Evolutionary conservation across 2,888 invertebrate genomes (phyloP).

Genomic region (Blomia tropicalis): DNA sequence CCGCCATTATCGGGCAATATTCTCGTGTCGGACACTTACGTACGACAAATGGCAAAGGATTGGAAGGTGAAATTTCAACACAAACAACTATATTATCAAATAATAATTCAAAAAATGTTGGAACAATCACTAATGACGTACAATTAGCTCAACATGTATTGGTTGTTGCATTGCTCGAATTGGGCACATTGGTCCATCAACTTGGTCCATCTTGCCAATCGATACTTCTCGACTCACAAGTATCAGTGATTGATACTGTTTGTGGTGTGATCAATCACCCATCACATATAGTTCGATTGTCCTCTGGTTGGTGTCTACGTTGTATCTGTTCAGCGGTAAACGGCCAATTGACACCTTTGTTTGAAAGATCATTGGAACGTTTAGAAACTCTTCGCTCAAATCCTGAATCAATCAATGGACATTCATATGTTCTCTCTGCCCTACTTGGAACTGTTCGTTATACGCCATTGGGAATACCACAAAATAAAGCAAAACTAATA

Average conservation of each 20-base stretch:
- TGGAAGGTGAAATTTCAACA: not conserved
- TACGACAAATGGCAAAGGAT: slow-evolving; percentile 14
- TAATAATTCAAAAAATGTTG: not conserved
- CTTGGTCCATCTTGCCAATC: slow-evolving; percentile 88
- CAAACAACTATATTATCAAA: not conserved
- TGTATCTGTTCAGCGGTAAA: slow-evolving; percentile 85
- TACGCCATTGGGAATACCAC: slow-evolving; percentile 83
- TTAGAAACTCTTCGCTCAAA: slow-evolving; percentile 76
- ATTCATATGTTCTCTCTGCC: slow-evolving; percentile 81
- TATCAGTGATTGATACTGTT: slow-evolving; percentile 60
- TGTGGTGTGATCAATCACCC: slow-evolving; percentile 78
- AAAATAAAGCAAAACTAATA: slow-evolving; percentile 83
- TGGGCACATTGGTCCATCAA: slow-evolving; percentile 70
- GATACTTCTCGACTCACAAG: slow-evolving; percentile 67
- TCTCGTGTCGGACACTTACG: slow-evolving; percentile 20
- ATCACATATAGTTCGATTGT: slow-evolving; percentile 74
- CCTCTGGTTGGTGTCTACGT: slow-evolving; percentile 84
- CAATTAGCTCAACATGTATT: slow-evolving; percentile 73
- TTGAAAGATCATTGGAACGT: slow-evolving; percentile 72
- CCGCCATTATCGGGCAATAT: slow-evolving; percentile 51
- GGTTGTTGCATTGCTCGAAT: slow-evolving; percentile 83
- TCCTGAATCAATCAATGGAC: slow-evolving; percentile 51
- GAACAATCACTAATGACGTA: slow-evolving; percentile 38
- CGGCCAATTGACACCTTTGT: slow-evolving; percentile 76
- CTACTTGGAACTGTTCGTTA: slow-evolving; percentile 75